Evolutionary conservation across 2,888 invertebrate genomes (phyloP).

Genomic region (Ophion obscuratus): DNA sequence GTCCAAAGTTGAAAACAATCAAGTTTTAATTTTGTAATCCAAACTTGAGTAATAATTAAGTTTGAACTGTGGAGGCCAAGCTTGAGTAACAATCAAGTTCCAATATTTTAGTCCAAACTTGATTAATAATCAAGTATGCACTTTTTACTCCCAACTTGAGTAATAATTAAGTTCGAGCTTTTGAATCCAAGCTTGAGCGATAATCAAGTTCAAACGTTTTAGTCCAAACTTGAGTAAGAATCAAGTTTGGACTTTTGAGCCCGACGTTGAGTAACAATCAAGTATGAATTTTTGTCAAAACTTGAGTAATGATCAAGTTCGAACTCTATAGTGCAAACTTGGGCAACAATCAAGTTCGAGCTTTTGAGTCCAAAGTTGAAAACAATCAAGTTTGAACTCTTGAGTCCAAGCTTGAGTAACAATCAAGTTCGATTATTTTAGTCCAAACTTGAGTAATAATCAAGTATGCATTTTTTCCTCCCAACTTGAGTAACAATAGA

Average conservation of each 20-base stretch:
- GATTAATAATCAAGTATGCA: not conserved
- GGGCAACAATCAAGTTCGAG: not conserved
- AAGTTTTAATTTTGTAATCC: not conserved
- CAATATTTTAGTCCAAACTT: not conserved
- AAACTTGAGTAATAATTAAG: not conserved
- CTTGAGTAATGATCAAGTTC: not conserved
- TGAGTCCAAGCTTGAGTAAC: too few relatives aligned
- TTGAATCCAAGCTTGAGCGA: not conserved
- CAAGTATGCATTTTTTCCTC: too few relatives aligned
- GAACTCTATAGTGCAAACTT: not conserved
- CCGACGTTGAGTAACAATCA: not conserved
- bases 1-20: too few relatives aligned
- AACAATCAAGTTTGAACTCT: too few relatives aligned
- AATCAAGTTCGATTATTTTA: too few relatives aligned
- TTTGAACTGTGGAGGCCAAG: too few relatives aligned
- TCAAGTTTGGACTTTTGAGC: not conserved
- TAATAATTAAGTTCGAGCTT: too few relatives aligned
- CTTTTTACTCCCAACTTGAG: not conserved
- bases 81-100: not conserved
- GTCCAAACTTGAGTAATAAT: too few relatives aligned
- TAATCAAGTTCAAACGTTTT: not conserved
- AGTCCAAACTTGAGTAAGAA: not conserved
- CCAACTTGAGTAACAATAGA: too few relatives aligned
- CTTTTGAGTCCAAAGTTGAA: too few relatives aligned
- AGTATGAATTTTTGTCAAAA: not conserved